Base-by-base conservation (phyloP, 2,797 vertebrate genomes). In the Varecia variegata region DNA sequence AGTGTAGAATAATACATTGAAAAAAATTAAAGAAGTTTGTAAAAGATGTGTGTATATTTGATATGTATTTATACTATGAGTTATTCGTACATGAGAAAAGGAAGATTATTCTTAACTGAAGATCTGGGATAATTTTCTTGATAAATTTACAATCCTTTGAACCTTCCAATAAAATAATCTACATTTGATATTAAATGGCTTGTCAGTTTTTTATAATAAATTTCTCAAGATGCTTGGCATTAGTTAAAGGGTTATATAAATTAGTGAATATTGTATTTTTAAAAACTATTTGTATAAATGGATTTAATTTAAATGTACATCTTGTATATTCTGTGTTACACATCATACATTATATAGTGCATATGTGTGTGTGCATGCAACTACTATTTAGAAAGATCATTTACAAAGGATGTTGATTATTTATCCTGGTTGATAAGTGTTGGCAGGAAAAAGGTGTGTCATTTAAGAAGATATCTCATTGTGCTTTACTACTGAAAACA, bases 181-280 rank as follows among this genome's bases (percentile, higher is more conserved):
- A 54, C 3, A 50, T 35, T 52, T 88, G 25, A 88, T 56, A 25
- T 32, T 91, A 74, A 74, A 32, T 27, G 40, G 7, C 52, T 89
- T 84, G 2, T n/a, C n/a, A 38, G 4, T n/a, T 54, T 86, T 88
- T 56, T 54, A 23, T 50, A 43, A 84, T 58, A 76, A 65, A 30
- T 50, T 62, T 81, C 30, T 76, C 7, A 77, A 81, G 38, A 21
- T 85, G 8, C 47, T 85, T 74, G 17, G 2, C 67, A 47, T 73
- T 81, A 68, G 50, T 87, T 77, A 84, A 90, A 93, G 5, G 3
- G n/a, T 30, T 90, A 73, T 35, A 65, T 58, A 93, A 40, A 96
- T 47, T 32, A 71, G n/a, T 50, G n/a, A 20, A 79, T 45, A 67
- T n/a, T 68, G 20, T 52, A 14, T 91, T 65, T 88, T 89, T 27